Conservation (phyloP, 2,888 invertebrate genomes). For the Lasioglossum pauxillum region DNA sequence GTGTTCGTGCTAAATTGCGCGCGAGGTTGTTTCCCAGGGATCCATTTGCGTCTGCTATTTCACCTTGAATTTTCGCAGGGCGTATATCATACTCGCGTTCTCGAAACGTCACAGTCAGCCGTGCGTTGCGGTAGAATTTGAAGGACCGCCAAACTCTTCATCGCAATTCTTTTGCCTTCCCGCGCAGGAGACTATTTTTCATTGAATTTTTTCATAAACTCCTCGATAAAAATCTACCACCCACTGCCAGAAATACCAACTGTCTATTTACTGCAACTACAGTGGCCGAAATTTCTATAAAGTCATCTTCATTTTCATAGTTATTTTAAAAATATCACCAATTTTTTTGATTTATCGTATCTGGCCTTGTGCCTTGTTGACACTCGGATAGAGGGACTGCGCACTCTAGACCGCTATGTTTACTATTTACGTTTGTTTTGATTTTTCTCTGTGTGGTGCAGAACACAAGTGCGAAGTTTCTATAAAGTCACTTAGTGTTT, state of each 20-base stretch:
- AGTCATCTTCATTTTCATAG: too few relatives aligned
- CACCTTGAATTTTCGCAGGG: slow-evolving; percentile 10
- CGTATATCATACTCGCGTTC: slow-evolving; percentile 12
- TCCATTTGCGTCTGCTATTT: slow-evolving; percentile 12
- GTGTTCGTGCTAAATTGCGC: background rate
- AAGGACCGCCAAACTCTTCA: slow-evolving; percentile 4
- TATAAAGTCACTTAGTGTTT: too few relatives aligned
- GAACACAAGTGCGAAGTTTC: too few relatives aligned
- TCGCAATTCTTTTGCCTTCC: background rate
- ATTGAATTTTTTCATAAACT: background rate
- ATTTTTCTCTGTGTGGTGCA: too few relatives aligned
- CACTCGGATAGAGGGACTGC: too few relatives aligned
- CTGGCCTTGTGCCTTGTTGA: too few relatives aligned
- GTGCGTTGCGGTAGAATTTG: slow-evolving; percentile 14
- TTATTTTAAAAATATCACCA: too few relatives aligned
- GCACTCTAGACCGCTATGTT: too few relatives aligned
- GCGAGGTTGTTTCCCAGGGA: slow-evolving; percentile 4
- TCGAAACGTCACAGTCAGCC: background rate
- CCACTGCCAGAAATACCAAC: background rate
- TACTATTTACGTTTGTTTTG: too few relatives aligned
- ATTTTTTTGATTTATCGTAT: too few relatives aligned
- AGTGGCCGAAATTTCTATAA: too few relatives aligned
- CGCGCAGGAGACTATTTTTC: background rate
- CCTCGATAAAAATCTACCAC: background rate
- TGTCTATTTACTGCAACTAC: background rate